These are phyloP conservation scores for Agrotis exclamationis DNA, from an alignment of 2,888 invertebrate species.

Conservation along the genomic window DNA sequence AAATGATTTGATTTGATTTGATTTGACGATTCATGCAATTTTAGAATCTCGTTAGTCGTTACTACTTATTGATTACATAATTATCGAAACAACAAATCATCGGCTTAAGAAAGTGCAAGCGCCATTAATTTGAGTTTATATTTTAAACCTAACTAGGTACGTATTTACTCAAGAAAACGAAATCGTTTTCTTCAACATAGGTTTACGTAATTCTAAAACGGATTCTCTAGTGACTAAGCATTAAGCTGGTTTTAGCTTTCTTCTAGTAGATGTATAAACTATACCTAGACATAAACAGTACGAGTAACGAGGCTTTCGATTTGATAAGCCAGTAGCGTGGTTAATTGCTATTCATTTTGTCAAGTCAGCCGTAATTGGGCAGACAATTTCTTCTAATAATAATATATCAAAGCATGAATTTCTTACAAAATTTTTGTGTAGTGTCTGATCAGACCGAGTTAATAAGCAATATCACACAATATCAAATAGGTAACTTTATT, in stretches of 20 bases:
- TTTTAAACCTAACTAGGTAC: background rate
- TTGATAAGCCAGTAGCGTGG: background rate
- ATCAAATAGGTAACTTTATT: too few species aligned
- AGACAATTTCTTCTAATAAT: background rate
- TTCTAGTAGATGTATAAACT: constrained; percentile 5
- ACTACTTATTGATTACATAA: background rate
- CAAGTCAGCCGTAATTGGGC: background rate
- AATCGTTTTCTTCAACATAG: constrained; percentile 21
- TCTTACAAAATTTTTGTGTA: background rate
- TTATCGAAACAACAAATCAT: background rate
- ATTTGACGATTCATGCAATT: too few species aligned
- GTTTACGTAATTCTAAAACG: constrained; percentile 25
- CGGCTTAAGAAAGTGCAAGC: background rate
- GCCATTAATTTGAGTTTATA: background rate
- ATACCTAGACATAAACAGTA: background rate
- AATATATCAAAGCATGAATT: background rate
- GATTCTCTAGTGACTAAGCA: constrained; percentile 31
- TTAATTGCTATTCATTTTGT: background rate
- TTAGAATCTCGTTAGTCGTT: too few species aligned
- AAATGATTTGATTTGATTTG: too few species aligned
- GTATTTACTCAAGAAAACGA: constrained; percentile 14
- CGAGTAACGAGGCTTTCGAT: constrained; percentile 8
- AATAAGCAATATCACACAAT: too few species aligned
- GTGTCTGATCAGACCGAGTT: too few species aligned
- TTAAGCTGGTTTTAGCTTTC: constrained; percentile 16